phyloP scores from a whole-genome alignment of 2,888 invertebrate genomes.

The Apodemia zela region DNA sequence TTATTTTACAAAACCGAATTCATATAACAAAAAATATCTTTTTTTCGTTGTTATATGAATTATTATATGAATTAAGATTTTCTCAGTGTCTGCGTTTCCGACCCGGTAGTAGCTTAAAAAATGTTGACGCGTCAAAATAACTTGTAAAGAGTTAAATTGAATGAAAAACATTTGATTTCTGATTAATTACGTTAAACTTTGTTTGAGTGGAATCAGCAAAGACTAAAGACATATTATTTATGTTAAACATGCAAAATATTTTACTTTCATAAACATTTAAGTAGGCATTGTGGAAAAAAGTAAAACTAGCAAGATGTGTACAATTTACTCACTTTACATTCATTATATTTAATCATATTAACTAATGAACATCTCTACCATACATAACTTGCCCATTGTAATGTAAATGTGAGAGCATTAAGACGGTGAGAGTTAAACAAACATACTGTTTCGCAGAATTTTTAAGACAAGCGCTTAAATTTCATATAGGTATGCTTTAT shows the following conservation, averaged over 20 bases:
- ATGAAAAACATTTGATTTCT: too few relatives aligned
- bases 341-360: conserved; percentile 13
- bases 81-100: too few relatives aligned
- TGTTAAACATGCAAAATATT: neutral
- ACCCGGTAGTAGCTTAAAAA: too few relatives aligned
- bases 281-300: conserved; percentile 1
- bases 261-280: conserved; percentile 4
- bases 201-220: neutral
- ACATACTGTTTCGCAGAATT: too few relatives aligned
- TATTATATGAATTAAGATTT: too few relatives aligned
- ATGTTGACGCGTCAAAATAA: too few relatives aligned
- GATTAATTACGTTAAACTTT: neutral
- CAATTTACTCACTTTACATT: neutral
- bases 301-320: neutral
- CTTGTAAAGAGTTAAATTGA: too few relatives aligned
- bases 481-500: too few relatives aligned
- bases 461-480: too few relatives aligned
- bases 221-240: neutral
- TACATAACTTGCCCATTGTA: conserved; percentile 5
- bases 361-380: conserved; percentile 3
- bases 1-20: too few relatives aligned
- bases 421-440: neutral
- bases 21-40: too few relatives aligned
- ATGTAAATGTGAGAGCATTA: conserved; percentile 4
- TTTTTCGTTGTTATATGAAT: too few relatives aligned